phyloP scores from a whole-genome alignment of 2,113 vertebrate genomes.

The Neotoma lepida region DNA sequence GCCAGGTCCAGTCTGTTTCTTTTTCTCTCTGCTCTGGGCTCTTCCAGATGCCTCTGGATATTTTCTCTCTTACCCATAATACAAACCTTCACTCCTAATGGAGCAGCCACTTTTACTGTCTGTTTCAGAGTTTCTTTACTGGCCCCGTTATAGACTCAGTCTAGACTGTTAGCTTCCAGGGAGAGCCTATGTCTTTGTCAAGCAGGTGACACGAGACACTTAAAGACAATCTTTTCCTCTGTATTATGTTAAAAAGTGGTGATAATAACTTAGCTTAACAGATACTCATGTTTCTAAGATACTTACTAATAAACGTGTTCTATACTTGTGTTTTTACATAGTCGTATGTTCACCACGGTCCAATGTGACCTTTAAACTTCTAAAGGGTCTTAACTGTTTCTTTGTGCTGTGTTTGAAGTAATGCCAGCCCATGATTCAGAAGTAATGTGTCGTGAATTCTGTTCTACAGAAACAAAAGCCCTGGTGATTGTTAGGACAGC shows the following conservation, averaged over 20 bases:
- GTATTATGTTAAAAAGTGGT: not conserved
- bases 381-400: not conserved
- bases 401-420: not conserved
- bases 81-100: too few species aligned
- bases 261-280: not conserved
- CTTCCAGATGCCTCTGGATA: not conserved
- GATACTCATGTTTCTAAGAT: not conserved
- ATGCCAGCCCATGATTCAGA: slow-evolving; percentile 10
- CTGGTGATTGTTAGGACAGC: not conserved
- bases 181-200: not conserved
- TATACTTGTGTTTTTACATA: not conserved
- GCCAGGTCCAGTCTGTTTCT: not conserved
- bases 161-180: not conserved
- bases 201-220: not conserved
- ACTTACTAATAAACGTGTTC: not conserved
- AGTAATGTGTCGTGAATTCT: not conserved
- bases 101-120: not conserved
- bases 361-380: not conserved
- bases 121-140: not conserved
- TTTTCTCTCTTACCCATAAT: not conserved
- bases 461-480: not conserved
- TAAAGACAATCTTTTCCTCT: not conserved
- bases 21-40: not conserved
- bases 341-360: not conserved
- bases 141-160: not conserved